Evolutionary conservation across 2,888 invertebrate genomes (phyloP).

Genomic region (Napeogenes inachia): DNA sequence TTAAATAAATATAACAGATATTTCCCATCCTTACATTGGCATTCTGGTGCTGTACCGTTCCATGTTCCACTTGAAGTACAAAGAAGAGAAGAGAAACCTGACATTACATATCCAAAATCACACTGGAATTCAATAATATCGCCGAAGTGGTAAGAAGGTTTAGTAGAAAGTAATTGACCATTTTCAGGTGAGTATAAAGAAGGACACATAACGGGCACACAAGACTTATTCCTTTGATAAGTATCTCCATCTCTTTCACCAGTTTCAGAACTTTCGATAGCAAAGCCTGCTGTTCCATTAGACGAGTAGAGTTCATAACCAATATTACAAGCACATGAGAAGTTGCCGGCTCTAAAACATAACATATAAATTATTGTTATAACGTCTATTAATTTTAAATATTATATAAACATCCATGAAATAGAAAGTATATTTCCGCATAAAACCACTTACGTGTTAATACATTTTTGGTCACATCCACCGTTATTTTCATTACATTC

Average conservation of each 20-base stretch:
- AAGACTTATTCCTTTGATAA: conserved; percentile 94
- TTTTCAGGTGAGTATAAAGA: conserved; percentile 86
- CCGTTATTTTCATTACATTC: conserved; percentile 92
- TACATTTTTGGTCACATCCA: conserved; percentile 95
- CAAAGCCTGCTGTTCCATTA: conserved; percentile 94
- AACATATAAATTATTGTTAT: neutral
- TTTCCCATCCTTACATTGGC: conserved; percentile 85
- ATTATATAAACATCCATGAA: conserved; percentile 5
- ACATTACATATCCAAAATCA: conserved; percentile 95
- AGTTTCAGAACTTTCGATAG: conserved; percentile 87
- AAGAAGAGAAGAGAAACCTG: conserved; percentile 89
- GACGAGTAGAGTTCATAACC: conserved; percentile 92
- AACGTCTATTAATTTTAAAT: too few relatives aligned
- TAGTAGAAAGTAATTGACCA: conserved; percentile 89
- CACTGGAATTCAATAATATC: conserved; percentile 95
- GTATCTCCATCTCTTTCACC: conserved; percentile 93
- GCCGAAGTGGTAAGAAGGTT: conserved; percentile 90
- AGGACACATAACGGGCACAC: conserved; percentile 95
- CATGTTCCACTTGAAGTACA: conserved; percentile 94
- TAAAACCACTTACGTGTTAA: conserved; percentile 79
- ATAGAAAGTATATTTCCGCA: neutral
- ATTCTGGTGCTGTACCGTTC: conserved; percentile 96
- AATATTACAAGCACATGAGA: conserved; percentile 91
- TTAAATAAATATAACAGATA: conserved; percentile 1
- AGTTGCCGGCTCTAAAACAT: conserved; percentile 85